Evolutionary conservation across 2,113 vertebrate genomes (phyloP).

Genomic region (Myrmecobius fasciatus): DNA sequence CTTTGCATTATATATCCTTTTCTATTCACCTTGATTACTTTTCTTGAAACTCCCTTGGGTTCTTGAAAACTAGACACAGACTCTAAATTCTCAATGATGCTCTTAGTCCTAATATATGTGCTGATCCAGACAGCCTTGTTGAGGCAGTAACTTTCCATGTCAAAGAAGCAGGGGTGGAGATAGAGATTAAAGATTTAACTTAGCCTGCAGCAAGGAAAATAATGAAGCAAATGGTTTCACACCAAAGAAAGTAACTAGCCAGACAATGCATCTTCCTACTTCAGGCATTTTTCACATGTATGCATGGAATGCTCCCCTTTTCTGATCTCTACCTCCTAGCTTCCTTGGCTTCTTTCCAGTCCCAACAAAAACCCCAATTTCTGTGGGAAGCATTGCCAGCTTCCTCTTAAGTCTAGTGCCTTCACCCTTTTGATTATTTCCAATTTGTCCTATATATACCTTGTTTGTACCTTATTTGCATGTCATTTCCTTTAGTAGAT

Average conservation of each 20-base stretch:
- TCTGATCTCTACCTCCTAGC: not conserved
- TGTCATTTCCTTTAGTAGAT: not conserved
- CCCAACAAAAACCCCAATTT: not conserved
- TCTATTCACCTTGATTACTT: slow-evolving; percentile 66
- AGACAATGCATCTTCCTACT: not conserved
- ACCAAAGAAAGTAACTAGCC: slow-evolving; percentile 25
- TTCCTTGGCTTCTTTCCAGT: not conserved
- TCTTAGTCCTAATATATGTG: slow-evolving; percentile 45
- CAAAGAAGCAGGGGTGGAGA: not conserved
- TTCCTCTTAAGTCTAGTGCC: not conserved
- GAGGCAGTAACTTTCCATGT: slow-evolving; percentile 8
- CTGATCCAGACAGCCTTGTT: slow-evolving; percentile 32
- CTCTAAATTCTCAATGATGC: slow-evolving; percentile 52
- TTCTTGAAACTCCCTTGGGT: slow-evolving; percentile 66
- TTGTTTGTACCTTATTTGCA: not conserved
- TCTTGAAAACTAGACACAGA: slow-evolving; percentile 58
- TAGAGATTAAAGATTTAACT: not conserved
- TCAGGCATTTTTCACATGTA: not conserved
- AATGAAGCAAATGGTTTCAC: slow-evolving; percentile 49
- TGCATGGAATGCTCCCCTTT: not conserved
- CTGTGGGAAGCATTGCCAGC: not conserved
- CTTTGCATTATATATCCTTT: slow-evolving; percentile 58
- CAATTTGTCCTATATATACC: not conserved
- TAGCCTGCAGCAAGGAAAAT: not conserved
- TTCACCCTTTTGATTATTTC: not conserved